Evolutionary conservation across 2,113 vertebrate genomes (phyloP).

Genomic region (Xenopus laevis): DNA sequence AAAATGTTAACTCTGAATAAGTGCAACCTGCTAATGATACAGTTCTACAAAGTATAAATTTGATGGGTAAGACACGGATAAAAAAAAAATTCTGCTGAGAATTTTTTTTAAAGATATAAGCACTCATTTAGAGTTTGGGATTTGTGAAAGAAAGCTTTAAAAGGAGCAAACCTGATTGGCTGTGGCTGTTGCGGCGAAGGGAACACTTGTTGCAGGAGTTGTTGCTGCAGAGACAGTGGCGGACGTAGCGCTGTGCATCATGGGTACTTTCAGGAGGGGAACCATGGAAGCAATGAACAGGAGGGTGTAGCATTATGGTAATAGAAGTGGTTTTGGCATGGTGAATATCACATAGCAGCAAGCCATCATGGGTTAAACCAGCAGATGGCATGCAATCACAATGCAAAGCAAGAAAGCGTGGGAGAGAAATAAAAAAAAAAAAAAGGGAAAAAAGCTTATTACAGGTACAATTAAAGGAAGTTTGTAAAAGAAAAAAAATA

Average conservation of each 20-base stretch:
- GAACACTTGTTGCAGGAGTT: slow-evolving; percentile 99
- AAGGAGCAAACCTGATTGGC: slow-evolving; percentile 99
- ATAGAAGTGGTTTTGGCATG: slow-evolving; percentile 88
- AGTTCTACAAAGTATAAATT: slow-evolving; percentile 72
- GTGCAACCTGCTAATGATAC: slow-evolving; percentile 79
- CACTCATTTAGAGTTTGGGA: slow-evolving; percentile 97
- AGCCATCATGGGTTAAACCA: slow-evolving; percentile 97
- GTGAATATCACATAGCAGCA: slow-evolving; percentile 89
- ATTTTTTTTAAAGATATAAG: slow-evolving; percentile 72
- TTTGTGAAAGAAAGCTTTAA: slow-evolving; percentile 99
- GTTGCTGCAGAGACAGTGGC: slow-evolving; percentile 98
- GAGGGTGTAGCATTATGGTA: slow-evolving; percentile 96
- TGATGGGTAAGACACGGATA: slow-evolving; percentile 70
- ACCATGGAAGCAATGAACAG: slow-evolving; percentile 88
- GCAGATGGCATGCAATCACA: slow-evolving; percentile 96
- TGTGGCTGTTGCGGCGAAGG: slow-evolving; percentile 98
- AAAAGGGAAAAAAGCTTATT: slow-evolving; percentile 95
- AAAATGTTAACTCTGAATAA: slow-evolving; percentile 98
- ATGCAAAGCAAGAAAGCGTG: slow-evolving; percentile 94
- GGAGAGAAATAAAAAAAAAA: slow-evolving; percentile 86
- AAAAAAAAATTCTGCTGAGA: slow-evolving; percentile 77
- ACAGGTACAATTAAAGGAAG: slow-evolving; percentile 91
- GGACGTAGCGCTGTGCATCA: slow-evolving; percentile 99
- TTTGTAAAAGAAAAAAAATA: slow-evolving; percentile 67
- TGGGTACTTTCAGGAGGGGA: slow-evolving; percentile 94